Base-by-base conservation (phyloP, 2,797 vertebrate species). In the Xenentodon cancila region DNA sequence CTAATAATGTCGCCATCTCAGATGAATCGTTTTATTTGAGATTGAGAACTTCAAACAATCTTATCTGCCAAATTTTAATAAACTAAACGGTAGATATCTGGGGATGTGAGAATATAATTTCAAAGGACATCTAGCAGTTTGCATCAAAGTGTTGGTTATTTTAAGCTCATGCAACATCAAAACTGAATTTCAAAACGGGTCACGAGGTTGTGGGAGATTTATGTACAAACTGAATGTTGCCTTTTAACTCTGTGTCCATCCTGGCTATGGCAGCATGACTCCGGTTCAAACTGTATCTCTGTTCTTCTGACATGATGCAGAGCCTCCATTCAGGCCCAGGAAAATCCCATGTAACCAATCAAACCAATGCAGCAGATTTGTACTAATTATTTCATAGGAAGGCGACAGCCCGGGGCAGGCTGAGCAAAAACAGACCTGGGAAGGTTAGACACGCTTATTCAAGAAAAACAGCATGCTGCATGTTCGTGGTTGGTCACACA, bases 281-380 rank as follows among this genome's bases (percentile, higher is more conserved):
- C 81, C 85, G 85, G 85, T 85, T 75, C 9, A 83, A 69, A 77
- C 84, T 85, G 84, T 76, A 84, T 75, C 71, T 37, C 82, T 64
- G 77, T 64, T 60, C 77, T 57, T 57, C 79, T 89, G 91, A 92
- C 87, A 81, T 68, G 86, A 76, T 89, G 79, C 90, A 91, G 88
- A 85, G 77, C 75, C 80, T 73, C 69, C 60, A 40, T 81, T 84
- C 71, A 86, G 80, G 71, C 85, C 22, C 81, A 86, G 86, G 88
- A 90, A 89, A 90, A 89, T 91, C 89, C 84, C 87, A 84, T 78
- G 77, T 86, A 90, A 75, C 84, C 83, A 88, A 89, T 90, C 88
- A 87, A 79, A 82, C 66, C 45, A 87, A 89, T 49, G 74, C 81
- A 82, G 81, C 73, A 83, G 84, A 90, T 90, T 89, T 90, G 88